Conservation (phyloP, 2,888 invertebrate species). For the Atrina japonica region DNA sequence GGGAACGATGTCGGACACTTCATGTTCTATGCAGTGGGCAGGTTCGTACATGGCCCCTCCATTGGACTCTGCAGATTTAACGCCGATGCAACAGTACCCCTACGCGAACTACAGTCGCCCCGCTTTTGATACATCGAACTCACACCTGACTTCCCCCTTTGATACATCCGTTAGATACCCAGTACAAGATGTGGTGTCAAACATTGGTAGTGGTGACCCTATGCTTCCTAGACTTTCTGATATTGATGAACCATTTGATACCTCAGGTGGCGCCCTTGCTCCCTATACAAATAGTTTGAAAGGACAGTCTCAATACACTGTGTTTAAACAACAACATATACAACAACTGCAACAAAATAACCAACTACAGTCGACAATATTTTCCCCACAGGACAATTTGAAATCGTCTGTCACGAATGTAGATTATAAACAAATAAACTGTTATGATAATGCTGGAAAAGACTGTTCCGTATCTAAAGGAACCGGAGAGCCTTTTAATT, state of each 20-base stretch:
- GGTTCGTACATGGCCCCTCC: not conserved
- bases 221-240: constrained; percentile 52
- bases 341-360: not conserved
- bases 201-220: constrained; percentile 38
- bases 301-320: not conserved
- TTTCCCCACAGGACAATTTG: constrained; percentile 2
- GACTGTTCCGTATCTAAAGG: constrained; percentile 7
- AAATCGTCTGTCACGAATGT: constrained; percentile 9
- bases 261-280: not conserved
- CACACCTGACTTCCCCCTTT: constrained; percentile 2
- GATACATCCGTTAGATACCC: not conserved
- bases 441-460: constrained; percentile 16
- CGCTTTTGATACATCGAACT: constrained; percentile 3
- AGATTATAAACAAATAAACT: not conserved
- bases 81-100: constrained; percentile 21
- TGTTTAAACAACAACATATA: not conserved
- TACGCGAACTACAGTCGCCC: not conserved
- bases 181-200: not conserved
- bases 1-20: constrained; percentile 1
- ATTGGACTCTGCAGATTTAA: constrained; percentile 8
- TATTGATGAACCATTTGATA: constrained; percentile 50
- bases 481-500: constrained; percentile 20
- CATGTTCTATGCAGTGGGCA: constrained; percentile 16
- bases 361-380: constrained; percentile 5
- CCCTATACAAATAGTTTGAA: not conserved